Evolutionary conservation across 2,797 vertebrate genomes (phyloP).

Genomic region (Sparus aurata): DNA sequence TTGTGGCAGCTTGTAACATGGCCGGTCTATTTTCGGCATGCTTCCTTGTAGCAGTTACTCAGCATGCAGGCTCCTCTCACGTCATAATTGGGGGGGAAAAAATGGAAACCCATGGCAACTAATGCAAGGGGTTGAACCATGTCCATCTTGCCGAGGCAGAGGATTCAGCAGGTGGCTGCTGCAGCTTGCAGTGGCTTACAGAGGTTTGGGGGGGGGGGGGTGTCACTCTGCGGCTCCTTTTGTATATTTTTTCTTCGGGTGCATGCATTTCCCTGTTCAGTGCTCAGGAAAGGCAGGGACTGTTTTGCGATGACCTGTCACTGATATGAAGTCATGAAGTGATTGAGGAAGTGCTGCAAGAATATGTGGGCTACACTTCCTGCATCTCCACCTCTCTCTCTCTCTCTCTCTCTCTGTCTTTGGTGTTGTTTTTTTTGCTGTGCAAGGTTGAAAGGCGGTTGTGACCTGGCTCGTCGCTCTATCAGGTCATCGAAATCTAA

Average conservation of each 20-base stretch:
- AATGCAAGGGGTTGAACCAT: constrained; percentile 79
- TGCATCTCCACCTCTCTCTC: constrained; percentile 13
- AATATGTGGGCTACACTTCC: constrained; percentile 55
- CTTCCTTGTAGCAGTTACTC: constrained; percentile 85
- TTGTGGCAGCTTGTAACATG: constrained; percentile 77
- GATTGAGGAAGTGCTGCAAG: constrained; percentile 63
- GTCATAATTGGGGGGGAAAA: constrained; percentile 77
- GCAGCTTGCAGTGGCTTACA: constrained; percentile 16
- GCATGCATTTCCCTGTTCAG: not conserved
- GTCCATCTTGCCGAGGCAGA: constrained; percentile 68
- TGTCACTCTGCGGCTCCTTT: not conserved
- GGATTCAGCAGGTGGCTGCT: constrained; percentile 67
- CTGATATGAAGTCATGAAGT: constrained; percentile 22
- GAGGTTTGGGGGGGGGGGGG: constrained; percentile 38
- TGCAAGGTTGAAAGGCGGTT: not conserved
- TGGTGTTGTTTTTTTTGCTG: constrained; percentile 34
- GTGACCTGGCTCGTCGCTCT: not conserved
- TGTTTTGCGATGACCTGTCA: constrained; percentile 36
- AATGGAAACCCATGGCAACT: constrained; percentile 86
- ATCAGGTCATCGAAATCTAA: not conserved
- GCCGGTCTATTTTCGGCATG: constrained; percentile 82
- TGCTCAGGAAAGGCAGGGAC: constrained; percentile 27
- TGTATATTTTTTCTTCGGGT: constrained; percentile 14
- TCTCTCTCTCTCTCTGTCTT: not conserved
- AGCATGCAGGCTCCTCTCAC: constrained; percentile 80